Evolutionary conservation across 2,113 vertebrate genomes (phyloP), one percentile per base, ranked within the genome.

Genomic region (Salvator merianae): DNA sequence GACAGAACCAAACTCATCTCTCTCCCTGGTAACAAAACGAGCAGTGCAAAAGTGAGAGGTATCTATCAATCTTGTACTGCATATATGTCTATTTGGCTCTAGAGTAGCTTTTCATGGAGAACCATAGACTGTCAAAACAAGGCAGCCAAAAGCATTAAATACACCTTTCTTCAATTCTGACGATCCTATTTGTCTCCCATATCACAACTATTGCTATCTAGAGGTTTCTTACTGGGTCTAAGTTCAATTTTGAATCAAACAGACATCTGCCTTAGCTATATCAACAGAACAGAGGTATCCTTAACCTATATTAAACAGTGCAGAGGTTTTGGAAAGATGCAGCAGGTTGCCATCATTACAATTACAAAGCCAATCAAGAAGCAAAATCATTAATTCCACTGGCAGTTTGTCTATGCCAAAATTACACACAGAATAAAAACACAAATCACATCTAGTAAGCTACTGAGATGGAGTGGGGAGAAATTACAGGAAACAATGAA

Each of bases 281-380:
- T 82, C 36, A 66, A n/a, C n/a, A n/a, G n/a, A n/a, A n/a, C n/a
- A n/a, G n/a, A n/a, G n/a, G n/a, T n/a, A n/a, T n/a, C n/a, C n/a
- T n/a, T n/a, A n/a, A n/a, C n/a, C n/a, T n/a, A n/a, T n/a, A n/a
- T n/a, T n/a, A n/a, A n/a, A n/a, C n/a, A n/a, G n/a, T n/a, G n/a
- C n/a, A n/a, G 38, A 43, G 77, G 18, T 47, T 74, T 89, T 72
- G 38, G 24, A 88, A 89, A 77, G 26, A 86, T 88, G 50, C n/a
- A n/a, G n/a, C 77, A 77, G 5, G 55, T 81, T 79, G 28, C 26
- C 53, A 32, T 72, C 47, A 63, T 84, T 87, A 55, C 10, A 79
- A 1, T 55, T 9, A 59, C 14, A 84, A 88, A 82, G 16, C 1
- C 38, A 3, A 13, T 68, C 5, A 38, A 70, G 1, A 81, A 22